Conservation (phyloP, 1,140 invertebrate species). For the Popillia japonica region DNA sequence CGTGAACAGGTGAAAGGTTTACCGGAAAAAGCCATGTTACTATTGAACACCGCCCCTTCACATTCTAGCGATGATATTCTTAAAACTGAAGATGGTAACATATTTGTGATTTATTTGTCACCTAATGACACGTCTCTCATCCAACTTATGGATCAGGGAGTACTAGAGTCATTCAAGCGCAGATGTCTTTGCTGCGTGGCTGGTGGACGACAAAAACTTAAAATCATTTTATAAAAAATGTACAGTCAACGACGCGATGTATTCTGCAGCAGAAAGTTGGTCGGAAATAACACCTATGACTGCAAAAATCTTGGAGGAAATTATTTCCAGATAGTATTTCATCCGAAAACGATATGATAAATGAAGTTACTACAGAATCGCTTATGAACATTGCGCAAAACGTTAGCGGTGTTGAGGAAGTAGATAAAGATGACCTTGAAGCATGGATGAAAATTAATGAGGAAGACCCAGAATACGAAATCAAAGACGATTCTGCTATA, state of each 20-base stretch:
- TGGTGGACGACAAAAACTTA: too few species aligned
- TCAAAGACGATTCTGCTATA: not conserved
- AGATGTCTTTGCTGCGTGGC: not conserved
- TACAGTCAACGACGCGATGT: too few species aligned
- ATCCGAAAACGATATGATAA: not conserved
- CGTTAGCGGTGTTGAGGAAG: not conserved
- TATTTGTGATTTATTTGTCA: conserved; percentile 57
- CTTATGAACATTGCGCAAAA: not conserved
- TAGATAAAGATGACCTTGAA: not conserved
- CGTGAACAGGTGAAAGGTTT: conserved; percentile 52
- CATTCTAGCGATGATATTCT: conserved; percentile 52
- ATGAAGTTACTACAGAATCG: conserved; percentile 27
- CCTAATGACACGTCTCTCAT: conserved; percentile 57
- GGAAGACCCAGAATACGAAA: not conserved
- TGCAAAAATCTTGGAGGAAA: conserved; percentile 22
- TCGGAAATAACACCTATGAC: not conserved
- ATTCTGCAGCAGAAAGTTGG: conserved; percentile 6
- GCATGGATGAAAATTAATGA: conserved; percentile 15
- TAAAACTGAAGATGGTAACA: conserved; percentile 54
- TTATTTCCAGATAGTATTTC: conserved; percentile 8
- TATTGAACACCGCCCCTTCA: conserved; percentile 57
- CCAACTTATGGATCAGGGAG: conserved; percentile 55
- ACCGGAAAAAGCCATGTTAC: conserved; percentile 56
- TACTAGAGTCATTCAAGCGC: conserved; percentile 36
- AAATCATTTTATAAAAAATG: conserved; percentile 6